Evolutionary conservation across 2,113 vertebrate species (phyloP).

Genomic region (Nesoenas mayeri): DNA sequence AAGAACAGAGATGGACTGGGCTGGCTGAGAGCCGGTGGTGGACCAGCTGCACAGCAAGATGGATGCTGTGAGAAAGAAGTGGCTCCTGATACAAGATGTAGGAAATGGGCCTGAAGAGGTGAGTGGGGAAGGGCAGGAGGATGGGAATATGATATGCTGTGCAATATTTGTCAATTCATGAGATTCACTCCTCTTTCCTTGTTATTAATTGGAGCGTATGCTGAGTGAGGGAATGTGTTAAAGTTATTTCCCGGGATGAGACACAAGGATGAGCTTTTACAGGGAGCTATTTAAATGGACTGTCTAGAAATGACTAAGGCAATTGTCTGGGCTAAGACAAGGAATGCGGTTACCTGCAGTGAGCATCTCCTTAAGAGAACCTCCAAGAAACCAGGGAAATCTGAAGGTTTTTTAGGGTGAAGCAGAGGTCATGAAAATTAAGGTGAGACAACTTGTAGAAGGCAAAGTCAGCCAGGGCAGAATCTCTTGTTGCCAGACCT

Average conservation of each 20-base stretch:
- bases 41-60: background rate
- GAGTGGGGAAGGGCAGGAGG: background rate
- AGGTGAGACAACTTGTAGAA: background rate
- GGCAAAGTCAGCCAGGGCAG: background rate
- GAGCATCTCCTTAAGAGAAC: background rate
- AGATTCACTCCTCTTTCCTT: background rate
- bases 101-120: background rate
- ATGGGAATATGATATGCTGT: background rate
- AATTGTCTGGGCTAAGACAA: background rate
- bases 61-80: background rate
- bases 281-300: background rate
- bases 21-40: background rate
- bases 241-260: background rate
- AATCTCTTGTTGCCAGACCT: background rate
- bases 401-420: background rate
- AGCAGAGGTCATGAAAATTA: background rate
- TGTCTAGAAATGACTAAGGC: background rate
- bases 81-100: accelerated
- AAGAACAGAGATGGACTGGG: background rate
- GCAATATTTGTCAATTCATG: background rate
- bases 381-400: background rate
- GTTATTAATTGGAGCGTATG: background rate
- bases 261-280: background rate
- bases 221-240: background rate
- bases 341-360: background rate